These are phyloP conservation scores for Sylvicola cinctus DNA, from an alignment of 2,888 invertebrate genomes.

Conservation along the genomic window DNA sequence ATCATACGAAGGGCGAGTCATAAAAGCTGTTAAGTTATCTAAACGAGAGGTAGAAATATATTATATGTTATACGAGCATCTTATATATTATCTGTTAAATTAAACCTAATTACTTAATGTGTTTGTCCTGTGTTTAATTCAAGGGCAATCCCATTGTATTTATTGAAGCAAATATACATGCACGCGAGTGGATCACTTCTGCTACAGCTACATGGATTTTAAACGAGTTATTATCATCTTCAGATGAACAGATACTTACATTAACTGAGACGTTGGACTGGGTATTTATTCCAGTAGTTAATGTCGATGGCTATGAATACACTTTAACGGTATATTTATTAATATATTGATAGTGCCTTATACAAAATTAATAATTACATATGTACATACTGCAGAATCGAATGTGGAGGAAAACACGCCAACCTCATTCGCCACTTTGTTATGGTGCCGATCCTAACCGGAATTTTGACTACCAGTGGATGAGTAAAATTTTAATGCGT, in stretches of 20 bases:
- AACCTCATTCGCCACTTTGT: conserved; percentile 27
- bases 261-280: conserved; percentile 48
- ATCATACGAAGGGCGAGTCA: conserved; percentile 27
- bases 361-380: too few species aligned
- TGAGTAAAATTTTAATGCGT: conserved; percentile 29
- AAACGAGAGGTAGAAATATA: conserved; percentile 5
- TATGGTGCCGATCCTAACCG: conserved; percentile 56
- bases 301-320: conserved; percentile 55
- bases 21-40: conserved; percentile 19
- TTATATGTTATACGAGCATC: background rate
- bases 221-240: conserved; percentile 41
- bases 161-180: conserved; percentile 42
- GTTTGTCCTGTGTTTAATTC: too few species aligned
- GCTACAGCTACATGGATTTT: conserved; percentile 48
- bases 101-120: too few species aligned
- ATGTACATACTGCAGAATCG: conserved; percentile 37
- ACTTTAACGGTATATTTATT: too few species aligned
- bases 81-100: background rate
- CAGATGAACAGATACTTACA: conserved; percentile 28
- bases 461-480: conserved; percentile 54
- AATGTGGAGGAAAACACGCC: conserved; percentile 47
- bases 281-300: conserved; percentile 51
- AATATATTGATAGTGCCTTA: too few species aligned
- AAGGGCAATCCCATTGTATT: conserved; percentile 32
- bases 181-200: conserved; percentile 54